Percentiles rank a stretch among this genome's conserved stretches.
Evolutionary conservation across 1,140 invertebrate genomes (phyloP).

Genomic region (Potamilus streckersoni): DNA sequence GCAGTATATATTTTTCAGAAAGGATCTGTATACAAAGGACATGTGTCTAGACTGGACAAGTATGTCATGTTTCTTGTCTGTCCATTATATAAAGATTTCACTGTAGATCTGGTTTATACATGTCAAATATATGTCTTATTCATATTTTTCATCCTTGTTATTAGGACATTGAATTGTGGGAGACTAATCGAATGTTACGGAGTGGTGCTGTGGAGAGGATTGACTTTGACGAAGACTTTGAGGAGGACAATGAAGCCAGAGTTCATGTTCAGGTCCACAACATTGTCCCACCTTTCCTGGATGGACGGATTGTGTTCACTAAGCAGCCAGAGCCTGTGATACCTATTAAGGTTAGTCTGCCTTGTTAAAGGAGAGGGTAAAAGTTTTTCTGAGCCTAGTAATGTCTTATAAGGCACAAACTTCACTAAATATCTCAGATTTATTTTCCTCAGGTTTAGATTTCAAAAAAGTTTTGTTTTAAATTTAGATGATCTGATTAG

Average conservation of each 20-base stretch:
- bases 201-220: constrained; percentile 93
- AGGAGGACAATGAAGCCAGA: constrained; percentile 89
- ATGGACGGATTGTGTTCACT: constrained; percentile 98
- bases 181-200: constrained; percentile 97
- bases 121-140: not conserved
- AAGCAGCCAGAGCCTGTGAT: constrained; percentile 98
- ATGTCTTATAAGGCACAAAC: no score
- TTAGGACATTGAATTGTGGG: constrained; percentile 97
- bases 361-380: no score
- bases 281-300: constrained; percentile 98
- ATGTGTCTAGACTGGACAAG: no score
- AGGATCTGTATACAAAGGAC: no score
- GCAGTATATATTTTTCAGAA: no score
- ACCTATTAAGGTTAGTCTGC: constrained; percentile 77
- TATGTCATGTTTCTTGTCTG: no score
- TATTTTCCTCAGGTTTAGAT: no score
- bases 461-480: no score
- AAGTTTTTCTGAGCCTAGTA: no score
- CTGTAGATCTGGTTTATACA: not conserved
- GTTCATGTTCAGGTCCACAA: constrained; percentile 98
- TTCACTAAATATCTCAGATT: no score
- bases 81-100: no score
- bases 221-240: constrained; percentile 92
- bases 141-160: not conserved
- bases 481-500: no score